Base-by-base conservation (phyloP, 2,888 invertebrate genomes). In the Neelides folsomi region DNA sequence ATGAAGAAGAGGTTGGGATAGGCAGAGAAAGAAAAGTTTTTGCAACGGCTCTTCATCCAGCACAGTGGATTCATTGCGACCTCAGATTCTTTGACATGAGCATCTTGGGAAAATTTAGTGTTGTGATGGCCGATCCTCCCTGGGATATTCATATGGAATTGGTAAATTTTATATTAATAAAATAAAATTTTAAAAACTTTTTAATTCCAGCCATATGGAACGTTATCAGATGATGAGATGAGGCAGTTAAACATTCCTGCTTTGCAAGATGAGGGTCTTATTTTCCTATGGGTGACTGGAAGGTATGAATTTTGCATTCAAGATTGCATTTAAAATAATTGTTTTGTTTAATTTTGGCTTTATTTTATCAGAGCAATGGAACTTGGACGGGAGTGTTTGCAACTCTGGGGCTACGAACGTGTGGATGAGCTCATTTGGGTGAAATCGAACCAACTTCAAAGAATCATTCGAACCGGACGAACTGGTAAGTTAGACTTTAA, bases 141-240 rank as follows among this genome's bases (percentile, higher is more conserved):
- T 97, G 95, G 97, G 97, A 97, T 68, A 97, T 97, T 62, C 95
- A 97, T 70, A 97, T 97, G 27, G 27, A 27, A 27, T 27, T 27
- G 27, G 27, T 27, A 27, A 27, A 27, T 5, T 5, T 5, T 5
- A 27, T n/a, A n/a, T n/a, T n/a, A n/a, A n/a, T n/a, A n/a, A n/a
- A n/a, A n/a, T 7, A 27, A 27, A 27, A 27, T 3, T 27, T 27
- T 3, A 27, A 7, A 5, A 27, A 27, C 7, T 42, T 42, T 15
- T n/a, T 42, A 42, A 8, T 15, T 12, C 4, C 75, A 97, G 43
- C 95, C 95, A 0, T 97, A 97, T 70, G 97, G 94, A 1, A 97
- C 95, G 0, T 92, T 97, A 90, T 92, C 92, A 0, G 95, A 97
- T 68, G 94, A 95, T 69, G 95, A 97, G 75, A 97, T 97, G 95